phyloP scores from a whole-genome alignment of 2,888 invertebrate genomes.

The Epinotia nisella region DNA sequence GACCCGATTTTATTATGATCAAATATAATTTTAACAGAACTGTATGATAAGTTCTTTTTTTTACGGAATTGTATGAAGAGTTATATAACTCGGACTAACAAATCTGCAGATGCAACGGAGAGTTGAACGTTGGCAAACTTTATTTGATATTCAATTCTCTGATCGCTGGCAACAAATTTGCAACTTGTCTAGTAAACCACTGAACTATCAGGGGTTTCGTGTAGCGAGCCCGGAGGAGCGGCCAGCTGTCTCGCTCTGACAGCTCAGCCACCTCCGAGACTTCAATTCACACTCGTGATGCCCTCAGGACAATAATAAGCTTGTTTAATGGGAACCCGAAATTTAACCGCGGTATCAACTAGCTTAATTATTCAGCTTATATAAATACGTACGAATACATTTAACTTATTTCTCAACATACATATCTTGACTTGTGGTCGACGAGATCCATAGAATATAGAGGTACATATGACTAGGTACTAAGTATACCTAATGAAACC shows the following conservation, averaged over 20 bases:
- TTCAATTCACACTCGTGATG: constrained; percentile 37
- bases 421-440: not conserved
- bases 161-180: constrained; percentile 39
- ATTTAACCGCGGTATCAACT: constrained; percentile 1
- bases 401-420: not conserved
- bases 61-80: not conserved
- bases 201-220: constrained; percentile 51
- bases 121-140: constrained; percentile 36
- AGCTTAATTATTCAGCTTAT: not conserved
- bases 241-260: constrained; percentile 60
- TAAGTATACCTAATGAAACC: constrained; percentile 9
- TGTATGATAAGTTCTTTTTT: not conserved
- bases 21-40: not conserved
- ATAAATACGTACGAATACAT: not conserved
- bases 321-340: constrained; percentile 18
- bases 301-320: constrained; percentile 33
- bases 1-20: not conserved
- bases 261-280: constrained; percentile 55
- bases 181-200: constrained; percentile 44
- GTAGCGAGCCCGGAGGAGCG: constrained; percentile 54
- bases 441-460: not conserved
- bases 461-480: not conserved
- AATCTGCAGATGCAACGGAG: constrained; percentile 29
- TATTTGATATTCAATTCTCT: constrained; percentile 42
- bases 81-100: not conserved